Evolutionary conservation across 1,140 invertebrate genomes (phyloP), one percentile per base, ranked within the genome.

Genomic region (Dendroctonus valens): DNA sequence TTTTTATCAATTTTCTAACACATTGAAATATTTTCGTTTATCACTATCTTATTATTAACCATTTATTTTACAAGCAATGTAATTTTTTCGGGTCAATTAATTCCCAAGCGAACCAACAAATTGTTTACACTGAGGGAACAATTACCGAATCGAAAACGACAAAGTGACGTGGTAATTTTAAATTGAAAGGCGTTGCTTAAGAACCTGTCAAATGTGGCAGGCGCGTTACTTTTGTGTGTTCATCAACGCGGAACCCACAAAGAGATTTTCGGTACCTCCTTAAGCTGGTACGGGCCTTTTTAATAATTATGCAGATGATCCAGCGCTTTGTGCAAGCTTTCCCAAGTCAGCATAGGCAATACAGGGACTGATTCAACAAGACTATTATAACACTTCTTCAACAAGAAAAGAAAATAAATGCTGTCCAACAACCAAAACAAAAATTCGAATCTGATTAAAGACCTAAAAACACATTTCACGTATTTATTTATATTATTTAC

Each of bases 41-140:
- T 26, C 26, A 26, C 26, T 3, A 1, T 26, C 1, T 26, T 26
- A 26, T 26, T 26, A 26, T 26, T 3, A 26, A 26, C 26, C 26
- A 26, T 26, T 26, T 26, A 26, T 26, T 26, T 26, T 26, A 26
- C 26, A 26, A 26, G 8, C 8, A 46, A 9, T 2, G 8, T 46
- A 2, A 46, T 9, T 46, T 46, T 26, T 26, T 26, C 3, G 26
- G 26, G 26, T 26, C 26, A 26, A 26, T 26, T 26, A 26, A 26
- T 26, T 26, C 26, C 26, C 26, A 26, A 26, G 26, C 26, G 26
- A 46, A 46, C 8, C 42, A 46, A 46, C 8, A 46, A 46, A 46
- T 46, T 46, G 42, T 46, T 46, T 46, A 46, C 42, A 46, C 42
- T 46, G n/a, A 12, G n/a, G n/a, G 42, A 46, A 46, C 42, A 46